phyloP scores from a whole-genome alignment of 1,140 invertebrate species.

The Philaenus spumarius region DNA sequence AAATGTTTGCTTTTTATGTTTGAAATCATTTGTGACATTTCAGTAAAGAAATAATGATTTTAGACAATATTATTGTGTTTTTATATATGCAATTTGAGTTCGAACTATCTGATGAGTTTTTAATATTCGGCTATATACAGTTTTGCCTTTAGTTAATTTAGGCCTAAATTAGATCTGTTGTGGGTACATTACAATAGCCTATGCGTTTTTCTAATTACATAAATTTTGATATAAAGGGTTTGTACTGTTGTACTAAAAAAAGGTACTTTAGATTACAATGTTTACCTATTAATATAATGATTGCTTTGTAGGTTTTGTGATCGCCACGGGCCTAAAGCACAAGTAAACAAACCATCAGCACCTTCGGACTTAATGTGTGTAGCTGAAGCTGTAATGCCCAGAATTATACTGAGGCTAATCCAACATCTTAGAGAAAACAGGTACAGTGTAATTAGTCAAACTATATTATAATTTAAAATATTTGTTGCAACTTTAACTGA shows the following conservation, averaged over 20 bases:
- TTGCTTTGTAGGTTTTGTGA: constrained; percentile 86
- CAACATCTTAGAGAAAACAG: constrained; percentile 83
- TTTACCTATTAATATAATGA: no score
- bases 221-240: neutral
- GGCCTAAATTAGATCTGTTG: no score
- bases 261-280: constrained; percentile 20
- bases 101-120: no score
- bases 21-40: no score
- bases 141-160: no score
- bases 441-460: constrained; percentile 34
- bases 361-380: constrained; percentile 83
- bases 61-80: no score
- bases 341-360: constrained; percentile 58
- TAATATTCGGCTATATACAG: no score
- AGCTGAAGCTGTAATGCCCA: constrained; percentile 88
- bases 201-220: neutral
- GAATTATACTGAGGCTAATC: constrained; percentile 79
- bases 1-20: no score
- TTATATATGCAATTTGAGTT: no score
- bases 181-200: no score
- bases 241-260: constrained; percentile 7
- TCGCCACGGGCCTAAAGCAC: constrained; percentile 77
- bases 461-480: neutral
- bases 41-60: no score
- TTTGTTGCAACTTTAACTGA: no score